Conservation (phyloP, 2,113 vertebrate genomes). For the Anolis carolinensis region DNA sequence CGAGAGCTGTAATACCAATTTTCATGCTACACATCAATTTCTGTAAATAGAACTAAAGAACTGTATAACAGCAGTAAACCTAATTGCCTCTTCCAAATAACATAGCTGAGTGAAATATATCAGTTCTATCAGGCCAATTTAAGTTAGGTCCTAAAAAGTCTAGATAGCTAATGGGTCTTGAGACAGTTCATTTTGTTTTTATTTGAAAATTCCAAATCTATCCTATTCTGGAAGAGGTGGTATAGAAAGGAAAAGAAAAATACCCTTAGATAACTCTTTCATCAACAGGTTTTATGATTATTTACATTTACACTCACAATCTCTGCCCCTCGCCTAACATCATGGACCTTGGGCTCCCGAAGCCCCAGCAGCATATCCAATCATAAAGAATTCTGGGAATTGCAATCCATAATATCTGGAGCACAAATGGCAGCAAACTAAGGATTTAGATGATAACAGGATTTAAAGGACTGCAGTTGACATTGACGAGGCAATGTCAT, state of each 20-base stretch:
- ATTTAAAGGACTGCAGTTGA: background rate
- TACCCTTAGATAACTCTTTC: background rate
- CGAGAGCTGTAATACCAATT: constrained; percentile 57
- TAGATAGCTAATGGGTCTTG: constrained; percentile 31
- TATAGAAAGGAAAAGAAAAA: background rate
- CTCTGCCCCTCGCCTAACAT: no score
- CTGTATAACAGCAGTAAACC: constrained; percentile 52
- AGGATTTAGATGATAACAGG: background rate
- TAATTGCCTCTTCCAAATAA: constrained; percentile 56
- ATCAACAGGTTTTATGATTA: background rate
- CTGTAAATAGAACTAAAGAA: constrained; percentile 45
- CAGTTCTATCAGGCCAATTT: constrained; percentile 19
- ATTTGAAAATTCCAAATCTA: constrained; percentile 40
- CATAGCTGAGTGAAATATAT: constrained; percentile 51
- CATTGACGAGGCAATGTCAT: background rate
- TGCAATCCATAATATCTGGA: background rate
- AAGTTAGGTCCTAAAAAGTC: constrained; percentile 51
- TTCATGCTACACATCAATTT: constrained; percentile 56
- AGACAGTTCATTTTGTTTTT: constrained; percentile 51
- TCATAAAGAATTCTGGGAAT: background rate
- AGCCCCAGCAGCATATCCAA: background rate
- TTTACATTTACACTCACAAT: background rate
- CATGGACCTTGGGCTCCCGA: no score
- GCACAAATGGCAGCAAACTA: no score
- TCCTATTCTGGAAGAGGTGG: background rate